phyloP scores from a whole-genome alignment of 2,888 invertebrate species.

The Cantharis rufa region DNA sequence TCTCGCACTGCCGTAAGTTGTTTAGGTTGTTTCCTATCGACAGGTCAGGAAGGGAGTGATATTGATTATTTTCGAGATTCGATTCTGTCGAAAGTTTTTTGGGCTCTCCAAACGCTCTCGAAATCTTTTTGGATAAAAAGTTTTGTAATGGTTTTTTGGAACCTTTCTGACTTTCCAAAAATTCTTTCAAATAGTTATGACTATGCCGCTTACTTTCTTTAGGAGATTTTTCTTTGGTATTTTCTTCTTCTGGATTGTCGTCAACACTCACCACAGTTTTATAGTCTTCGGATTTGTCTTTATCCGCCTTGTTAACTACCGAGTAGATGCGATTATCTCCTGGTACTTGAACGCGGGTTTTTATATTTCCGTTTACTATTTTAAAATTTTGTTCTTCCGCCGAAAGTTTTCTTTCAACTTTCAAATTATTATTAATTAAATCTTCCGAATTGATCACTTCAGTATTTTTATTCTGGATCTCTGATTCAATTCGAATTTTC shows the following conservation, averaged over 20 bases:
- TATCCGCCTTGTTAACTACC: conserved; percentile 25
- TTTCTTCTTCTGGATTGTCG: conserved; percentile 24
- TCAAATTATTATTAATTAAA: not conserved
- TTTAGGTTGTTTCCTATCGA: conserved; percentile 71
- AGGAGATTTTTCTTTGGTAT: conserved; percentile 17
- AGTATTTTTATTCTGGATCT: not conserved
- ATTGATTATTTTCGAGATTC: conserved; percentile 66
- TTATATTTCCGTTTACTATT: conserved; percentile 14
- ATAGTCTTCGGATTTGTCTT: conserved; percentile 41
- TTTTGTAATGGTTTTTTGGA: conserved; percentile 54
- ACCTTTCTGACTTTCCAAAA: conserved; percentile 53
- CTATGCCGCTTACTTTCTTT: conserved; percentile 50
- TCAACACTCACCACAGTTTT: conserved; percentile 50
- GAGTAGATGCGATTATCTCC: conserved; percentile 15
- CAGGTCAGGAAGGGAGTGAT: conserved; percentile 72
- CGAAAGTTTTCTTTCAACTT: not conserved
- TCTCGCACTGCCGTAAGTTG: conserved; percentile 71
- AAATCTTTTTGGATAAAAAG: conserved; percentile 52
- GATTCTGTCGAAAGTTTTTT: conserved; percentile 48
- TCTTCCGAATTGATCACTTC: not conserved
- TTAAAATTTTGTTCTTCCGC: not conserved
- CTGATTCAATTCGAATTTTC: not conserved
- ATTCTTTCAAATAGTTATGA: conserved; percentile 53
- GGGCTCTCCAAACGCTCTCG: conserved; percentile 53
- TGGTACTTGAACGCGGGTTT: conserved; percentile 43